Conservation (phyloP, 2,797 vertebrate species). For the Brotula barbata region DNA sequence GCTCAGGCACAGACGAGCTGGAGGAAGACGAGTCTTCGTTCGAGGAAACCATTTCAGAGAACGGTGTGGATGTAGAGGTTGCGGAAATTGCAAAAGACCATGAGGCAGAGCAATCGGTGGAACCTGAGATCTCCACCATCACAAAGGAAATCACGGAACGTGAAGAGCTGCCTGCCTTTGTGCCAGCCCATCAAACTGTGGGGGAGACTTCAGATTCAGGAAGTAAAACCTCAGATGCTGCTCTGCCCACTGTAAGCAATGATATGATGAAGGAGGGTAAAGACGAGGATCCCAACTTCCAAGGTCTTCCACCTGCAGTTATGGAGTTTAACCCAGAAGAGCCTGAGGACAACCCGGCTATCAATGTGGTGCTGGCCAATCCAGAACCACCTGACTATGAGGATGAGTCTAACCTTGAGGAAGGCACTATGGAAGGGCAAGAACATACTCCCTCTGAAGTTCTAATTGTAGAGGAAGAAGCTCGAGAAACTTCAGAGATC, state of each 20-base stretch:
- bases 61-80: constrained; percentile 14
- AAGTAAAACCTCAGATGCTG: constrained; percentile 31
- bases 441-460: constrained; percentile 35
- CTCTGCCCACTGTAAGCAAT: constrained; percentile 24
- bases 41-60: constrained; percentile 26
- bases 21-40: too few relatives aligned
- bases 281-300: constrained; percentile 25
- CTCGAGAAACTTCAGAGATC: constrained; percentile 42
- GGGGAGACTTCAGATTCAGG: constrained; percentile 23
- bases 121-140: constrained; percentile 36
- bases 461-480: constrained; percentile 31
- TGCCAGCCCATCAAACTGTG: constrained; percentile 33
- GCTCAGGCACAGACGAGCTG: constrained; percentile 39
- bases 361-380: constrained; percentile 2
- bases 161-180: constrained; percentile 26
- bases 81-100: constrained; percentile 12
- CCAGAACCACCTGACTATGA: constrained; percentile 28
- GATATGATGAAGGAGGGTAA: constrained; percentile 8
- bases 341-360: constrained; percentile 17
- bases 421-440: constrained; percentile 16
- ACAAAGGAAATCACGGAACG: constrained; percentile 41
- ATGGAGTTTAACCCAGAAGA: background rate
- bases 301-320: constrained; percentile 17
- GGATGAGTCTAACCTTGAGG: constrained; percentile 26
- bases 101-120: constrained; percentile 22